Conservation (phyloP, 2,888 invertebrate genomes). For the Tenthredo amoena region DNA sequence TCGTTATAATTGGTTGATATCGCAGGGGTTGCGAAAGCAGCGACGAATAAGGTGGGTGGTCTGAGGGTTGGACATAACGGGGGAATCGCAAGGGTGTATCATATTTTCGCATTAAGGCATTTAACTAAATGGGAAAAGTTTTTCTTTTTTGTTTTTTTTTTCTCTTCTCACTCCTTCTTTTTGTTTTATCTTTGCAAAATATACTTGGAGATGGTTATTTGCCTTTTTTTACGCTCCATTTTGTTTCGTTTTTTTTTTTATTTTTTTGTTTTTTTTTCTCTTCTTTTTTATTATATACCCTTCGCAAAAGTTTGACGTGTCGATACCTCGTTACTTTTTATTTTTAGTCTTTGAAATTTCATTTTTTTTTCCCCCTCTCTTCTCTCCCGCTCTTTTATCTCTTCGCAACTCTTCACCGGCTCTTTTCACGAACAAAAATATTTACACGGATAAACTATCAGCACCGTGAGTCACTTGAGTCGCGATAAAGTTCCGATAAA, state of each 20-base stretch:
- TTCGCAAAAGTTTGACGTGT: conserved; percentile 46
- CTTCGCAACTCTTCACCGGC: neutral
- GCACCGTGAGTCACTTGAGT: neutral
- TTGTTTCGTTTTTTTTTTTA: neutral
- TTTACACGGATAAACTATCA: neutral
- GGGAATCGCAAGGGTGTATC: conserved; percentile 62
- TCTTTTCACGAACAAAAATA: neutral
- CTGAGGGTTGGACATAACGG: conserved; percentile 40
- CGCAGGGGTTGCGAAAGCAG: conserved; percentile 61
- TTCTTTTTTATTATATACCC: neutral
- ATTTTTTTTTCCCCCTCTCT: neutral
- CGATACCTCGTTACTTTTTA: conserved; percentile 47
- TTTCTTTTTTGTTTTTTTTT: conserved; percentile 35
- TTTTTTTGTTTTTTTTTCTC: neutral
- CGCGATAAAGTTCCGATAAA: neutral
- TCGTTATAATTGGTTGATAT: conserved; percentile 72
- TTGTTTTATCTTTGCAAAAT: conserved; percentile 54
- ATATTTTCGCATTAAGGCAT: conserved; percentile 71
- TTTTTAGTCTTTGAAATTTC: neutral
- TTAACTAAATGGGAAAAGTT: conserved; percentile 65
- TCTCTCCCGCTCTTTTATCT: neutral
- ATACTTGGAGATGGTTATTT: conserved; percentile 36
- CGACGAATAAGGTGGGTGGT: conserved; percentile 40
- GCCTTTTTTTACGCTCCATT: neutral
- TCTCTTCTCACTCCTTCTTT: neutral